Evolutionary conservation across 2,113 vertebrate species (phyloP).

Genomic region (Gymnogyps californianus): DNA sequence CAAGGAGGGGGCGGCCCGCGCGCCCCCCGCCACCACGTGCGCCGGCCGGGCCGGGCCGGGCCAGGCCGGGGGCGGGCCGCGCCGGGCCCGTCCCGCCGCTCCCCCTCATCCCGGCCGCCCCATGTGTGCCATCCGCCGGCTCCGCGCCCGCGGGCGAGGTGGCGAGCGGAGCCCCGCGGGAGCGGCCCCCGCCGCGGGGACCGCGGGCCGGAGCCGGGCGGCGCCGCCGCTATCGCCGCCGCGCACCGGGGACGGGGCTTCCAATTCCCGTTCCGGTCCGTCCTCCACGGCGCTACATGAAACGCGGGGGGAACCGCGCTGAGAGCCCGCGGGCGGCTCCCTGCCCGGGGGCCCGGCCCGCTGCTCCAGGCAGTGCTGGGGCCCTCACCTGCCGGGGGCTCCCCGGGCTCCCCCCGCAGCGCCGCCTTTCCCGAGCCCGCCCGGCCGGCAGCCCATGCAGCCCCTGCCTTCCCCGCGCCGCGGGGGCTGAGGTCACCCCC

Average conservation of each 20-base stretch:
- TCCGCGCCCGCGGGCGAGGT: not conserved
- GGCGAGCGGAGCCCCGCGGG: not conserved
- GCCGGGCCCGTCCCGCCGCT: not conserved
- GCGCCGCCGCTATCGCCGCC: not conserved
- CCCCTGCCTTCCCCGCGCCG: not conserved
- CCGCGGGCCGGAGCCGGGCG: not conserved
- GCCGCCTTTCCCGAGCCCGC: not conserved
- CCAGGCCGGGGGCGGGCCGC: not conserved
- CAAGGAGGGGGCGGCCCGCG: not conserved
- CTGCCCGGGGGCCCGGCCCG: not conserved
- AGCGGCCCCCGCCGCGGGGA: not conserved
- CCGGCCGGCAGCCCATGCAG: not conserved
- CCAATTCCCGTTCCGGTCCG: slow-evolving; percentile 22
- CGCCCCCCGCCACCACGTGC: not conserved
- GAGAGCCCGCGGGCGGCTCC: not conserved
- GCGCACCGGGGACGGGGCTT: not conserved
- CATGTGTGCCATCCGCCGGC: not conserved
- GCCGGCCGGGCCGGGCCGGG: not conserved
- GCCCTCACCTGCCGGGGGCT: not conserved
- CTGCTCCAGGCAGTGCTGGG: not conserved
- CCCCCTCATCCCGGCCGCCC: not conserved
- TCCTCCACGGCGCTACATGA: not conserved
- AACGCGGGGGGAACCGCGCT: not conserved
- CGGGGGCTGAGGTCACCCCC: not conserved
- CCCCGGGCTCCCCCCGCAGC: not conserved